Evolutionary conservation across 2,113 vertebrate species (phyloP), one percentile per base, ranked within the genome.

Genomic region (Syngnathoides biaculeatus): DNA sequence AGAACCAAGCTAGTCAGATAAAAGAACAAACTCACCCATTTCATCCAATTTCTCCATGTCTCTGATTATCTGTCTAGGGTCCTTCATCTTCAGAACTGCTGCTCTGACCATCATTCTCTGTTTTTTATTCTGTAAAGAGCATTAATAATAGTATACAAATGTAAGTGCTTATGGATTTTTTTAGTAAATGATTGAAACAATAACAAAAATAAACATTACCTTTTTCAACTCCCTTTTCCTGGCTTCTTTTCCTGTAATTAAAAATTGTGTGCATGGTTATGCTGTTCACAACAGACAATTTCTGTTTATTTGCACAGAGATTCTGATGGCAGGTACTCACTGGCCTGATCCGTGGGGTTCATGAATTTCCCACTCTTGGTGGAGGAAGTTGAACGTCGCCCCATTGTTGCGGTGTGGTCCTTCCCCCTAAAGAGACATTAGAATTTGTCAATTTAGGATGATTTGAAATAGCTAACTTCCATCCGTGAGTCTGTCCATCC

Each of bases 291-390:
- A 17, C 42, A 24, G n/a, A 38, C 19, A 27, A 8, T 1, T 24
- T 63, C 12, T 26, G 40, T 48, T 65, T 2, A 35, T 50, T 38
- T 35, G 17, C 27, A 65, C 3, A 6, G 26, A 50, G 9, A 35
- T 26, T 11, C 13, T 38, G 45, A 26, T 20, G 47, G 3, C 47
- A 39, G 43, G 5, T 58, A 98, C 97, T 96, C 90, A 98, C 97
- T 91, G 77, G 97, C 97, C 87, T 98, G 97, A 84, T 99, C 97
- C 0, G 97, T 99, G 88, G 97, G 97, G 71, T 99, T 99, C 97
- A 99, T 99, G 64, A 99, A 99, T 79, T 99, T 99, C 85, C 97
- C 97, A 94, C 97, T 99, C 94, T 99, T 99, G 91, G 97, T 99
- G 95, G 97, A 99, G 64, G 96, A 98, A 30, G 97, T 98, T 6